These are phyloP conservation scores for Mesocricetus auratus DNA, from an alignment of 2,113 vertebrate species.

Conservation along the genomic window DNA sequence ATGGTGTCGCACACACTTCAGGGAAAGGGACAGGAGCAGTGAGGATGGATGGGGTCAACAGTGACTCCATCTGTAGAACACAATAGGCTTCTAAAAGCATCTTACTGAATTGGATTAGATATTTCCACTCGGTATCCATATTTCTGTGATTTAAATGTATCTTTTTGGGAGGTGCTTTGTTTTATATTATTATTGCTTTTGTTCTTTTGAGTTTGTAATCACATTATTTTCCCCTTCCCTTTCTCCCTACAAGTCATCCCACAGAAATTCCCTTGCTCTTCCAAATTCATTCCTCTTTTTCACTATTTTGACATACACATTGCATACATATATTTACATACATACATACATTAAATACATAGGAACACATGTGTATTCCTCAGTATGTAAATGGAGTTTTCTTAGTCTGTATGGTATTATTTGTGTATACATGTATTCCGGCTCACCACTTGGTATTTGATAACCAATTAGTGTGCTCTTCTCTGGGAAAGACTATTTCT, in stretches of 20 bases:
- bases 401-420: neutral
- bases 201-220: neutral
- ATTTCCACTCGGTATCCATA: neutral
- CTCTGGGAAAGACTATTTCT: neutral
- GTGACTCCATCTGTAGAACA: neutral
- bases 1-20: too few relatives aligned
- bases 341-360: neutral
- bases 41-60: neutral
- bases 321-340: neutral
- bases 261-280: neutral
- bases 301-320: neutral
- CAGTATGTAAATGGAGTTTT: neutral
- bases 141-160: neutral
- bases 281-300: neutral
- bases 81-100: neutral
- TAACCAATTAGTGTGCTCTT: neutral
- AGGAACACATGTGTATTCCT: neutral
- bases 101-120: neutral
- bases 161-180: neutral
- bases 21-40: neutral
- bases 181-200: neutral
- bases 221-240: neutral
- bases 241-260: neutral
- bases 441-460: neutral
- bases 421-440: neutral